phyloP scores from a whole-genome alignment of 2,797 vertebrate species.

The Myotis vivesi region DNA sequence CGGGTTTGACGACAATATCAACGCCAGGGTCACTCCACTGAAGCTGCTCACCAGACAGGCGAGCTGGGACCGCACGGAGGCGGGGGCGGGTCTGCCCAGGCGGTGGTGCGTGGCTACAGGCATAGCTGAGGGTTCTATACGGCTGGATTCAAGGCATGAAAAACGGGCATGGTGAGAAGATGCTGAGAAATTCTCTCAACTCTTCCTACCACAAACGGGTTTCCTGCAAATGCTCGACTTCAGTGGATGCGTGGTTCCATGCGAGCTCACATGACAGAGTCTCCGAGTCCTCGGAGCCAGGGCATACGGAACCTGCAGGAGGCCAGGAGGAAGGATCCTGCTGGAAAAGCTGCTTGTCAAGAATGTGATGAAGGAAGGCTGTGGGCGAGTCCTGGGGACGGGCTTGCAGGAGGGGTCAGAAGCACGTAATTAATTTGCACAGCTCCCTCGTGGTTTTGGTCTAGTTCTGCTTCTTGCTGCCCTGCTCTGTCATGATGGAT shows the following conservation, averaged over 20 bases:
- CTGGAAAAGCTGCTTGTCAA: neutral
- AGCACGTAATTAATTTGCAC: neutral
- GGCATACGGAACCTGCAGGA: neutral
- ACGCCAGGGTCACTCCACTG: too few relatives aligned
- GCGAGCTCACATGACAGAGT: neutral
- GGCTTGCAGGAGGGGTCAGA: neutral
- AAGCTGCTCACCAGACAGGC: neutral
- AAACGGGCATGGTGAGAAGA: neutral
- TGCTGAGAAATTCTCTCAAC: neutral
- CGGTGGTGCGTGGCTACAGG: neutral
- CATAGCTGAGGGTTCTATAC: neutral
- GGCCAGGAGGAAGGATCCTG: too few relatives aligned
- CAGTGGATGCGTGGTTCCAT: neutral
- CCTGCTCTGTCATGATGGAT: constrained; percentile 28
- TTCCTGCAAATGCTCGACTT: neutral
- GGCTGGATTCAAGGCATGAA: neutral
- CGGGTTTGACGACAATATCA: neutral
- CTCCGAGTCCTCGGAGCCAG: neutral
- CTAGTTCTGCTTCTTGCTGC: neutral
- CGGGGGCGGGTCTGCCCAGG: too few relatives aligned
- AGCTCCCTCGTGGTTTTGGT: neutral
- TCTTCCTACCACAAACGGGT: neutral
- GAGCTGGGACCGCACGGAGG: too few relatives aligned
- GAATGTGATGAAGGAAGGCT: neutral
- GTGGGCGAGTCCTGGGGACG: neutral